Evolutionary conservation across 2,797 vertebrate species (phyloP), one percentile per base, ranked within the genome.

Genomic region (Hippopotamyrus pictus): DNA sequence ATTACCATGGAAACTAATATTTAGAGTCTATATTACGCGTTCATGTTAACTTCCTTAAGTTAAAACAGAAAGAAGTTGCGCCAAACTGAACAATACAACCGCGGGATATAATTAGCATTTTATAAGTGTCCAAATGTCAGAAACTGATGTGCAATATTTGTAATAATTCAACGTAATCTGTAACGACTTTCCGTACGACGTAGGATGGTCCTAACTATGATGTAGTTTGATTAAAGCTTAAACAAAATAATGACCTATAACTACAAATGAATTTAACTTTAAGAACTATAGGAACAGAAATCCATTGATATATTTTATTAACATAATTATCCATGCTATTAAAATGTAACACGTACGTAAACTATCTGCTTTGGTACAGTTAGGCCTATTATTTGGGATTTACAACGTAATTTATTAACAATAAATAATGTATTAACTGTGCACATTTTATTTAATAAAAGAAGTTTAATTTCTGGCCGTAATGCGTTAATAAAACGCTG

Each of bases 1-100:
- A 93, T 92, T 92, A 93, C 89, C 92, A 5, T 93, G 91, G 94
- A 93, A 90, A 95, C 95, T 88, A 91, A 90, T 46, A 46, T 59
- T 88, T 84, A 88, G 37, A 79, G n/a, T 29, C 51, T 53, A 54
- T 51, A 37, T 33, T 54, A 2, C 41, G 22, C 29, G 6, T n/a
- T 41, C 29, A 37, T 29, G 29, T 57, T 51, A 86, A 22, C 57
- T 88, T 83, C 8, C 33, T 54, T 37, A 33, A 41, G 51, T 57
- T 12, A 17, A 29, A 73, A 22, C 4, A 82, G 50, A n/a, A 48
- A 44, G 25, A 19, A 19, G 14, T n/a, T 33, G 69, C 88, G 65
- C 88, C 29, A 79, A 79, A 83, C 25, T 25, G 73, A 54, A 14
- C 14, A 57, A 37, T 82, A 8, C 8, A 14, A 57, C 51, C 17